Evolutionary conservation across 2,888 invertebrate genomes (phyloP).

Genomic region (Nemotelus pantherinus): DNA sequence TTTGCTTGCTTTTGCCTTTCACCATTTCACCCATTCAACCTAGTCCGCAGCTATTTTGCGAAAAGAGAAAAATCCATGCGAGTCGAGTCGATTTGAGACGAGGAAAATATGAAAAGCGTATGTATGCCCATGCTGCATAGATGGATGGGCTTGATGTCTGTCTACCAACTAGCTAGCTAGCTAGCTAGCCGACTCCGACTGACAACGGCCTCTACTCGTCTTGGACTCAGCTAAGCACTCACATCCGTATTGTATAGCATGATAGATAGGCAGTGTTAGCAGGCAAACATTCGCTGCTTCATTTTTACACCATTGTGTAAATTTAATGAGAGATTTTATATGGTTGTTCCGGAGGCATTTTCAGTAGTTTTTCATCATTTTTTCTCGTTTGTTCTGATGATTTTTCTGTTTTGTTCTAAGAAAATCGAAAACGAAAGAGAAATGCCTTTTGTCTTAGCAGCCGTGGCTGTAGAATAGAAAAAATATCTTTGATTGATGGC

Average conservation of each 20-base stretch:
- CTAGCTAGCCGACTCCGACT: neutral
- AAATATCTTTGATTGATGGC: constrained; percentile 30
- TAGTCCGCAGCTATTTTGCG: constrained; percentile 22
- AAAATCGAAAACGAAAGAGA: constrained; percentile 17
- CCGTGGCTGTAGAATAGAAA: constrained; percentile 8
- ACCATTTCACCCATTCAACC: neutral
- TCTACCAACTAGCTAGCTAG: neutral
- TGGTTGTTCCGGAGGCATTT: constrained; percentile 41
- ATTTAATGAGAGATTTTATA: constrained; percentile 33
- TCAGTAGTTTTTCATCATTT: neutral
- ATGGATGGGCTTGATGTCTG: neutral
- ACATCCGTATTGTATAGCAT: neutral
- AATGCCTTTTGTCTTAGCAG: constrained; percentile 27
- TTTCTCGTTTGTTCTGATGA: neutral
- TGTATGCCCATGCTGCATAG: neutral
- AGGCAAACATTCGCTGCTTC: constrained; percentile 27
- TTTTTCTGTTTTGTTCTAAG: neutral
- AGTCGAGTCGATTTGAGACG: neutral
- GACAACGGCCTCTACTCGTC: neutral
- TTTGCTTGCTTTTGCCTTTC: neutral
- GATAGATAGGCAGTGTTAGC: neutral
- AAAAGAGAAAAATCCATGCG: constrained; percentile 25
- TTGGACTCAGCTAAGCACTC: neutral
- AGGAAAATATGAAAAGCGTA: constrained; percentile 28
- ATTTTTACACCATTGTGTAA: constrained; percentile 38